Evolutionary conservation across 2,888 invertebrate genomes (phyloP), one percentile per base, ranked within the genome.

Genomic region (Lithophane ornitopus): DNA sequence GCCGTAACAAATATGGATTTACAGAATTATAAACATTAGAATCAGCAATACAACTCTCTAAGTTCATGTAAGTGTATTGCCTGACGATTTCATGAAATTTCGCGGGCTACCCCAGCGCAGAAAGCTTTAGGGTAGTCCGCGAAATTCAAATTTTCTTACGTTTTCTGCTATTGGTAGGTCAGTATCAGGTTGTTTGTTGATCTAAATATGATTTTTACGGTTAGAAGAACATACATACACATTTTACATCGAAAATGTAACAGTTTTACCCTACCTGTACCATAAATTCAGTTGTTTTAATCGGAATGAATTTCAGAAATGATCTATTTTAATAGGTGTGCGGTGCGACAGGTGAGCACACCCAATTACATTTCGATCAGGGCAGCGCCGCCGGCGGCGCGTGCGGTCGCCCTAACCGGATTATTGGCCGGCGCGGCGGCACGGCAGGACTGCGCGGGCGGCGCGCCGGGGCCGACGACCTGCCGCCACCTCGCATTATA

Each of bases 301-400:
- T 76, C 67, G 9, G 34, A 70, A 76, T 34, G 66, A 74, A 80
- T 81, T 81, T 79, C 76, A 77, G 77, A 85, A 84, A 84, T 76
- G 74, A 84, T 84, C 81, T 86, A 85, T 88, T 89, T 89, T 87
- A 89, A 86, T 87, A 90, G 87, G 80, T 85, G 80, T 89, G 89
- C 86, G 91, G 90, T 90, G 85, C 88, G 90, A 89, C 92, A 94
- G 94, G 93, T 94, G 92, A 93, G 91, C 90, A 90, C 90, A 92
- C 91, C 91, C 94, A 95, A 95, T 95, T 96, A 95, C 88, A 91
- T 93, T 94, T 94, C 94, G 95, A 96, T 95, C 94, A 94, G 93
- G 87, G 87, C 90, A 86, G 86, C 77, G 90, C 89, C 90, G 89
- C 82, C 88, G 88, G 88, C 90, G 90, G 92, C 94, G 94, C 91